Base-by-base conservation (phyloP, 30 jellyfish, hydroid and myxozoan species). In the Chironex yamaguchii region DNA sequence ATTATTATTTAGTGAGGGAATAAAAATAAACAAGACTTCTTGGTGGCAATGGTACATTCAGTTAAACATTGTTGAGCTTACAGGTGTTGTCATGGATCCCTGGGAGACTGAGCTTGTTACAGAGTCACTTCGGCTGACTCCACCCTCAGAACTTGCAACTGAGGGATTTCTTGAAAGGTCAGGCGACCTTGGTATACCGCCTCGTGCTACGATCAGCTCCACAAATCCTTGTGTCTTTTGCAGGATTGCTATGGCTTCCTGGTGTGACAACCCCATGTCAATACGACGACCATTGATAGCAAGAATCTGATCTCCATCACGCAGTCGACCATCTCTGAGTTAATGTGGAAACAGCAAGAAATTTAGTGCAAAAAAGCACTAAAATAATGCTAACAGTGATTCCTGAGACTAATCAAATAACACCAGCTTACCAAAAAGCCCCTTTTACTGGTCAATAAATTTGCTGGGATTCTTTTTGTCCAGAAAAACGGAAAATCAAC, bases 211-310 rank as follows among this genome's bases (percentile, higher is more conserved):
- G 27, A 92, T 79, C 22, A 92, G 70, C 86, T 92, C 98, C 23
- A 92, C 97, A 17, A 1, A 69, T 4, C 98, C 98, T 20, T 62
- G 84, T 6, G 97, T 78, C 32, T 76, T 85, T 34, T 92, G 98
- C 1, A 92, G 92, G 48, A 92, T 71, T 11, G 84, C 79, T 33
- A 92, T 92, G 1, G 97, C 98, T 34, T 92, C 98, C 54, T 86
- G 97, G 66, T 92, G 98, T 6, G 98, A 79, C 80, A 88, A 30
- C 9, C 92, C 98, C 2, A 92, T 76, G 62, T 91, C 98, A 22
- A 91, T 89, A 32, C 96, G 92, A 31, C 87, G 93, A 26, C 97
- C 98, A 79, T 92, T 92, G 34, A 92, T 92, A 12, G 97, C 98
- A 36, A 92, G 86, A 52, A 92, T 92, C 79, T 92, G 98, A 70